A percentile compares a stretch with the other conserved stretches of the same genome.
phyloP scores from a whole-genome alignment of 2,113 vertebrate species.

The Sisor rabdophorus region DNA sequence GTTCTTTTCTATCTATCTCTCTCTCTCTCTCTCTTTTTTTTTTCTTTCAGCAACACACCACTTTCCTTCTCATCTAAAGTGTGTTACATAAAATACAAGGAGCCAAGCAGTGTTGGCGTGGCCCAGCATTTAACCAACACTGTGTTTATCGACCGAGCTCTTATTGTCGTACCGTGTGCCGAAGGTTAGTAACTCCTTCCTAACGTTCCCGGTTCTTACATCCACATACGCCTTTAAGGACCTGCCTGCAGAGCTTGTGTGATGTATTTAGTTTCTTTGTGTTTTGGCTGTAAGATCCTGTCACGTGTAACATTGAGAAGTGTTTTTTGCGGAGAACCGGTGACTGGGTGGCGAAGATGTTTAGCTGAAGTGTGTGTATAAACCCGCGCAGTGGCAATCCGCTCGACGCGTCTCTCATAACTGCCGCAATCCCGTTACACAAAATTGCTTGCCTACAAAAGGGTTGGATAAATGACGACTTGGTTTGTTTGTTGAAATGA shows the following conservation, averaged over 20 bases:
- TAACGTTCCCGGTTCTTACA: not conserved
- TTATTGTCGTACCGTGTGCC: constrained; percentile 96
- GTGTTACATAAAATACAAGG: constrained; percentile 96
- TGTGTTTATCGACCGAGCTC: constrained; percentile 99
- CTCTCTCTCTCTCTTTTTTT: no score
- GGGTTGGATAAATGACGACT: not conserved
- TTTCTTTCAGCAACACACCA: constrained; percentile 79
- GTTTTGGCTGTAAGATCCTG: constrained; percentile 10
- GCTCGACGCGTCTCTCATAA: not conserved
- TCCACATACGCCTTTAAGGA: constrained; percentile 15
- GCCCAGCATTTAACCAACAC: constrained; percentile 98
- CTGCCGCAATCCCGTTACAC: not conserved
- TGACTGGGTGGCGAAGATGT: not conserved
- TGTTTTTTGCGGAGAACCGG: constrained; percentile 18
- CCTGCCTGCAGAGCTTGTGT: not conserved
- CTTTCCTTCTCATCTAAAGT: constrained; percentile 96
- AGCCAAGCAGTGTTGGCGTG: constrained; percentile 94
- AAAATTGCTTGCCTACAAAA: not conserved
- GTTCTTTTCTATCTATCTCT: constrained; percentile 43
- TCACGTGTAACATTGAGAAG: constrained; percentile 3
- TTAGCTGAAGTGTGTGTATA: not conserved
- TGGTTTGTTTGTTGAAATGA: not conserved
- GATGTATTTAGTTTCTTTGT: constrained; percentile 10
- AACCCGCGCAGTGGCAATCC: not conserved
- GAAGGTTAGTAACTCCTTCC: constrained; percentile 85